Base-by-base conservation (phyloP, 35 echinoderm and acorn worm genomes). In the Patiria miniata region DNA sequence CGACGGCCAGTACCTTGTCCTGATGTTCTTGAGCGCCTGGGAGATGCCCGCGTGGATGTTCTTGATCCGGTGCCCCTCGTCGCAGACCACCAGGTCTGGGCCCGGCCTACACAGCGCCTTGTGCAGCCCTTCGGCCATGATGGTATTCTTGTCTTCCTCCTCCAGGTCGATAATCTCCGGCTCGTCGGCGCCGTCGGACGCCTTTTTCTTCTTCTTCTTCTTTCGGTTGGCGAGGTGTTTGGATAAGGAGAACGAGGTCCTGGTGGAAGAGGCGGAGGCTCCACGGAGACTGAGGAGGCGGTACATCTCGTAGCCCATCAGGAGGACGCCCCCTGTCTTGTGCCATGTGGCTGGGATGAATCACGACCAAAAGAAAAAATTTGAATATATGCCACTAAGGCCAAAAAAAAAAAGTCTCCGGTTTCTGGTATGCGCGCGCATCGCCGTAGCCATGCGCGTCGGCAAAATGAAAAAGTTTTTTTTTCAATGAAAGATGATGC, bases 251-350 rank as follows among this genome's bases (percentile, higher is more conserved):
- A 29, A 55, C 52, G 19, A 83, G 42, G 15, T 12, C 39, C n/a
- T n/a, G 57, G 57, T n/a, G 57, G 57, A 60, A 26, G 26, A 32
- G 84, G 40, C 50, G 17, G 18, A 1, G 23, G 65, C 65, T 22
- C 85, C 77, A 65, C 85, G 87, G 37, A 79, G 93, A 80, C 85
- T 91, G 0, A 99, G 86, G 19, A 99, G 84, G 37, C 96, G 78
- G 86, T 99, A 99, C 84, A 99, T 99, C 86, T 99, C 96, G 39
- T 99, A 99, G 3, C 96, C 96, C 96, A 99, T 94, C 23, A 99
- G 82, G 26, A 99, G 82, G 0, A 99, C 93, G 32, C 96, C 96
- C 17, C 96, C 96, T 39, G 22, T 83, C 58, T 89, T 73, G 51
- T 92, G 52, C 96, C 96, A 98, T 32, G 94, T 79, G 65, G 51